Conservation (phyloP, 2,797 vertebrate species). For the Diplodus puntazzo region DNA sequence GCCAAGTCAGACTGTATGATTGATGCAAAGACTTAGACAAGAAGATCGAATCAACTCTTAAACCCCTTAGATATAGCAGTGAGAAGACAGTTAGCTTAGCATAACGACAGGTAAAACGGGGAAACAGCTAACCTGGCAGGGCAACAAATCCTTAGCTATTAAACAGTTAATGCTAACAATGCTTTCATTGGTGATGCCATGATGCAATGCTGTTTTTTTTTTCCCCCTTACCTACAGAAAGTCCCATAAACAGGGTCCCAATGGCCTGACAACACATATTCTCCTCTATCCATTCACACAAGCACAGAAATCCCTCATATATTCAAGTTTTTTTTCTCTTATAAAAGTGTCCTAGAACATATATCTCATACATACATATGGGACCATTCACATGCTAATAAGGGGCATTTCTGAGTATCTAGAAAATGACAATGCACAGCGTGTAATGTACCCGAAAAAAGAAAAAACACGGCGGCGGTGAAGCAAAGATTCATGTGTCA, state of each 20-base stretch:
- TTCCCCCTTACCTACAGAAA: too few species aligned
- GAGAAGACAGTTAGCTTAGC: not conserved
- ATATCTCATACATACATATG: not conserved
- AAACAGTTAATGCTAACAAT: not conserved
- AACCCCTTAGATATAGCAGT: not conserved
- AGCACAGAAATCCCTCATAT: not conserved
- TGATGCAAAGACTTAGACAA: not conserved
- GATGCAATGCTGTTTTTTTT: not conserved
- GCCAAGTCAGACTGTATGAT: slow-evolving; percentile 21
- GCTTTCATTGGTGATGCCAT: not conserved
- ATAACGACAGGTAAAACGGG: not conserved
- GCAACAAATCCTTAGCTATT: not conserved
- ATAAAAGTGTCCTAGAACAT: not conserved
- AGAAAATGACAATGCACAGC: not conserved
- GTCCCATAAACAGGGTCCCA: not conserved
- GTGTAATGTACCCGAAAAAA: not conserved
- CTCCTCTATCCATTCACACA: not conserved
- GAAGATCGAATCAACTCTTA: not conserved
- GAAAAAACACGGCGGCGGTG: not conserved
- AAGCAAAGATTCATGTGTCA: not conserved
- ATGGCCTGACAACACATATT: not conserved
- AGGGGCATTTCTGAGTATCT: not conserved
- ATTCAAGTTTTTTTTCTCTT: not conserved
- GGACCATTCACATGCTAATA: not conserved
- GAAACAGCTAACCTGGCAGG: not conserved